Conservation (phyloP, 2,888 invertebrate genomes). For the Heteromyza rotundicornis region DNA sequence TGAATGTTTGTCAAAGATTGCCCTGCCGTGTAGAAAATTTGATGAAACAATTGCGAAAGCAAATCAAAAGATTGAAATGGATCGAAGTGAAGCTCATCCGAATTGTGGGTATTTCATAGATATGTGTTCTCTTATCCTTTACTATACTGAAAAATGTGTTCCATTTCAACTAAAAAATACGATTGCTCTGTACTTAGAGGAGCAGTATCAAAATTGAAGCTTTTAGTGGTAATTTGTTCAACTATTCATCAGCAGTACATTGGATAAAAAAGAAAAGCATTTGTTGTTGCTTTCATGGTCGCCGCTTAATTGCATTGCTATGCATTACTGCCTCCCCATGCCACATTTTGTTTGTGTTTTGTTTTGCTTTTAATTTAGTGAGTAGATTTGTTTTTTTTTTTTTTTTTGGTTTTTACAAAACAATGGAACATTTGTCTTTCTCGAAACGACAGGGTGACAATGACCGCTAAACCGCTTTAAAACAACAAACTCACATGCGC, state of each 20-base stretch:
- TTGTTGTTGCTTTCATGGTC: neutral
- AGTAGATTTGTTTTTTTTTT: constrained; percentile 13
- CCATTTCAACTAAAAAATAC: too few relatives aligned
- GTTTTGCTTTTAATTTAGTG: constrained; percentile 19
- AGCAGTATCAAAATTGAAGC: too few relatives aligned
- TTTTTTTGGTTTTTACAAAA: constrained; percentile 23
- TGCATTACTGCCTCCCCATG: neutral
- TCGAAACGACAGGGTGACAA: constrained; percentile 40
- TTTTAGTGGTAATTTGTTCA: too few relatives aligned
- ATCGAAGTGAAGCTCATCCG: too few relatives aligned
- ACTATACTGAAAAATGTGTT: too few relatives aligned
- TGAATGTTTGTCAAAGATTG: neutral
- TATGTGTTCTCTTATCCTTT: too few relatives aligned
- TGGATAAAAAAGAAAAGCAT: too few relatives aligned
- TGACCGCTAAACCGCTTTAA: constrained; percentile 39
- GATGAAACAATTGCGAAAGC: constrained; percentile 4
- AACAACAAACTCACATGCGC: constrained; percentile 12
- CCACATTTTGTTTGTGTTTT: neutral
- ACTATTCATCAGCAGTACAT: too few relatives aligned
- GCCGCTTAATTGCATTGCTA: neutral
- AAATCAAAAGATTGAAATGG: too few relatives aligned
- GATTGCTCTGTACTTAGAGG: too few relatives aligned
- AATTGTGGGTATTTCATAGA: too few relatives aligned
- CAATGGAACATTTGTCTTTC: constrained; percentile 51
- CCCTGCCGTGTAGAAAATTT: neutral